These are phyloP conservation scores for Amiota communis DNA, from an alignment of 2,888 invertebrate genomes.

Conservation along the genomic window DNA sequence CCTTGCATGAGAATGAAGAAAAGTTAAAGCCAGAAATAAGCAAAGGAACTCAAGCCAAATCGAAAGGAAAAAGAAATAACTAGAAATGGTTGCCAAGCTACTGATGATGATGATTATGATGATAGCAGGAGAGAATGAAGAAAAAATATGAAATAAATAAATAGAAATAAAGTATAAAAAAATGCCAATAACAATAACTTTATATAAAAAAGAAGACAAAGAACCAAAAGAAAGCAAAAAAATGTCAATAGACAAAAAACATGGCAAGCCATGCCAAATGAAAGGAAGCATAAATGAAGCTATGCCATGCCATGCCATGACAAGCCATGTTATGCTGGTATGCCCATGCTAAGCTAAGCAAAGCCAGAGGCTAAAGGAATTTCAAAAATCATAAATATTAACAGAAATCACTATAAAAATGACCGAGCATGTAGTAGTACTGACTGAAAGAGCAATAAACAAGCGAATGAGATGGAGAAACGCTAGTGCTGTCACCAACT, in stretches of 20 bases:
- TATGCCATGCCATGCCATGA: slow-evolving; percentile 27
- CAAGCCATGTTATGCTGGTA: too few relatives aligned
- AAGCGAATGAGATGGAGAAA: too few relatives aligned
- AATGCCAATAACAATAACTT: slow-evolving; percentile 35
- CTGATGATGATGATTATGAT: not conserved
- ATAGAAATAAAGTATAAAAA: slow-evolving; percentile 7
- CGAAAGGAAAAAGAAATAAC: not conserved
- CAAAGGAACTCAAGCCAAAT: slow-evolving; percentile 1
- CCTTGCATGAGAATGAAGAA: slow-evolving; percentile 13
- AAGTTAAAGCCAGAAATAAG: not conserved
- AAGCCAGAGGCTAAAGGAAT: slow-evolving; percentile 42
- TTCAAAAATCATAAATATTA: slow-evolving; percentile 62
- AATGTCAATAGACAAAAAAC: slow-evolving; percentile 4
- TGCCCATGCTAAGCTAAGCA: not conserved
- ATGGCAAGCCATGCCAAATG: slow-evolving; percentile 32
- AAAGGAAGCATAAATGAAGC: slow-evolving; percentile 28
- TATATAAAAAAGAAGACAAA: not conserved
- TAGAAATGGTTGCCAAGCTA: not conserved
- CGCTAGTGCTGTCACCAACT: too few relatives aligned
- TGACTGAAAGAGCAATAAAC: not conserved
- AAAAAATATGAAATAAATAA: slow-evolving; percentile 9
- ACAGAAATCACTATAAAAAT: slow-evolving; percentile 43
- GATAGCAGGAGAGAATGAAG: slow-evolving; percentile 11
- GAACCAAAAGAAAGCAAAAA: slow-evolving; percentile 33
- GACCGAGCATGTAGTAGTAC: slow-evolving; percentile 38